A percentile compares a stretch with the other conserved stretches of the same genome.
Evolutionary conservation across 2,797 vertebrate genomes (phyloP).

Genomic region (Zonotrichia albicollis): DNA sequence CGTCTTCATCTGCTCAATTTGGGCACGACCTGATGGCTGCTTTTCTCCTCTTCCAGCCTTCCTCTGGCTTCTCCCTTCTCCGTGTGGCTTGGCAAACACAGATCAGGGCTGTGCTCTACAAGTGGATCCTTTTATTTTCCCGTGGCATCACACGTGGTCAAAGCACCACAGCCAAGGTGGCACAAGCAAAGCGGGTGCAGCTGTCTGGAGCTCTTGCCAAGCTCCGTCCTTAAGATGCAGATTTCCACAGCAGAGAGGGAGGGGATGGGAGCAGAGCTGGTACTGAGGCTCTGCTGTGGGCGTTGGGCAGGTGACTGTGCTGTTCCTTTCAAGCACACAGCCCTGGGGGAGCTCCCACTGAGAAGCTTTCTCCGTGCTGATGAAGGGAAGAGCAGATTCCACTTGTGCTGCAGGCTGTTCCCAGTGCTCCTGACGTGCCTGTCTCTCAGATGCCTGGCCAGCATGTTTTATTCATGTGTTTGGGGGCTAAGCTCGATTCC

Average conservation of each 20-base stretch:
- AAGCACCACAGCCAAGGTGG: neutral
- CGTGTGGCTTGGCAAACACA: neutral
- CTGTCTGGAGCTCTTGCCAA: neutral
- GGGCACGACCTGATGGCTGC: neutral
- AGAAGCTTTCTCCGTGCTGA: neutral
- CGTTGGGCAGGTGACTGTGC: neutral
- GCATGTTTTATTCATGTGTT: neutral
- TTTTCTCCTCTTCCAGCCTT: neutral
- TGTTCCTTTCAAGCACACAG: neutral
- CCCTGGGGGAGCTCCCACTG: neutral
- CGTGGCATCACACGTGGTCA: neutral
- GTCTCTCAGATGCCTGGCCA: neutral
- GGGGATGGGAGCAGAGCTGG: neutral
- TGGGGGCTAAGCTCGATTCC: neutral
- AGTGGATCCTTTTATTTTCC: neutral
- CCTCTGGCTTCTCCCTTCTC: neutral
- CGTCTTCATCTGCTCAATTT: neutral
- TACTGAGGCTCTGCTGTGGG: neutral
- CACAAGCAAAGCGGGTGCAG: neutral
- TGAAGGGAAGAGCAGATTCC: fast-evolving
- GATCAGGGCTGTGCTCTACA: neutral
- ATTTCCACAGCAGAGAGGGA: neutral
- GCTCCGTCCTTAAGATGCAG: neutral
- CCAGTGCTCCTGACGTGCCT: fast-evolving
- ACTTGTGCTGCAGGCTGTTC: neutral